Base-by-base conservation (phyloP, 1,140 invertebrate species). In the Spodoptera litura region DNA sequence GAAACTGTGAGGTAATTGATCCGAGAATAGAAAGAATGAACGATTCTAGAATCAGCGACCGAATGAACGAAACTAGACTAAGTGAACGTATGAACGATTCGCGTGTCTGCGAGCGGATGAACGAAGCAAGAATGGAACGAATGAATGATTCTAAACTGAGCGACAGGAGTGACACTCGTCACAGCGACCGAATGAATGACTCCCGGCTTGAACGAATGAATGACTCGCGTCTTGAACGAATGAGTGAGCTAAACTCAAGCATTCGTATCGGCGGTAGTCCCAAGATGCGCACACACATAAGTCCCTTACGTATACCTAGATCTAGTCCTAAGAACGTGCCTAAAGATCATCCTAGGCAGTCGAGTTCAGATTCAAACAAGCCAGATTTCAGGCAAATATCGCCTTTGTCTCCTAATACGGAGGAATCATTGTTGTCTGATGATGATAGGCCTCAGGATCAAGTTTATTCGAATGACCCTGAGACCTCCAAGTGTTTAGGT, bases 381-480 rank as follows among this genome's bases (percentile, higher is more conserved):
- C 78, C 77, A 35, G 90, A 93, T 10, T 93, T 91, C 82, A 88
- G 20, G 83, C 78, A 53, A 77, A 83, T 81, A 3, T 92, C 91
- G 0, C 91, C 92, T n/a, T 64, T 94, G 79, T 91, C 93, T 0
- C 93, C 93, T 6, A 91, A 90, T 49, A 93, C 92, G 9, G 92
- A 94, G 68, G 92, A 94, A 72, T 93, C 92, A 51, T 81, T 94
- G 66, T 73, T 93, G 31, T 93, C 92, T 64, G 92, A 93, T 44
- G 93, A 91, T 15, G 88, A 88, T 15, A 74, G 86, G 20, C 81
- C 85, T 12, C 83, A 83, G 55, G 91, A 91, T 51, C 88, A 85
- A 56, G 89, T 93, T 4, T 93, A 93, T 44, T 91, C 89, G 0
- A 93, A 94, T 35, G 90, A 91, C 25, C 85, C 88, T 6, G 91